Conservation (phyloP, 37 sponge, comb jelly and placozoan species). For the Mnemiopsis leidyi region DNA sequence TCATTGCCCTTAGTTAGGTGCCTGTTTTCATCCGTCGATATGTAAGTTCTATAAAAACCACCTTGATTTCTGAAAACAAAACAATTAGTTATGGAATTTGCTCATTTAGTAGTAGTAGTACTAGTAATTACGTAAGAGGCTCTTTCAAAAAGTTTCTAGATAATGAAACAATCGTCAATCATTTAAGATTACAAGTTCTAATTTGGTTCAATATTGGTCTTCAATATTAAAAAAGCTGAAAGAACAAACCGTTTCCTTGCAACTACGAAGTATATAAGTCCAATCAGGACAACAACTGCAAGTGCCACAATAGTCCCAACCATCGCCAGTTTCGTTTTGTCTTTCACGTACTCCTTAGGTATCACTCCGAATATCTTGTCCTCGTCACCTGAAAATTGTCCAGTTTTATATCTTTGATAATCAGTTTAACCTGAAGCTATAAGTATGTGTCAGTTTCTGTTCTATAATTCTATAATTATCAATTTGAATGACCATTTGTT, state of each 20-base stretch:
- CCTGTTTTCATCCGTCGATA: constrained; percentile 58
- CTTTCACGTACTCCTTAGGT: constrained; percentile 42
- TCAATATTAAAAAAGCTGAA: too few relatives aligned
- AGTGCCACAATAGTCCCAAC: neutral
- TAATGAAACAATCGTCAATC: too few relatives aligned
- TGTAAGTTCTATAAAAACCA: constrained; percentile 32
- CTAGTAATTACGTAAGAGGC: too few relatives aligned
- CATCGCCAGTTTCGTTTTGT: constrained; percentile 37
- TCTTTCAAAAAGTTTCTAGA: too few relatives aligned
- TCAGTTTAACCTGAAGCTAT: too few relatives aligned
- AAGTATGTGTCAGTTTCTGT: too few relatives aligned
- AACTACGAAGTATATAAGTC: constrained; percentile 3
- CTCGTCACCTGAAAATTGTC: neutral
- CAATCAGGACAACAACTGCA: constrained; percentile 12
- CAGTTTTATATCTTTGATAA: too few relatives aligned
- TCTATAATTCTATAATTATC: too few relatives aligned
- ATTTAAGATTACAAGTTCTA: too few relatives aligned
- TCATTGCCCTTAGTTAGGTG: constrained; percentile 58
- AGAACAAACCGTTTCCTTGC: neutral
- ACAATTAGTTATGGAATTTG: neutral
- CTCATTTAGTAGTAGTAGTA: too few relatives aligned
- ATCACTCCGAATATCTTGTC: constrained; percentile 37
- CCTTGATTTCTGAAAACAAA: neutral
- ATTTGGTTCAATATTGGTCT: too few relatives aligned
- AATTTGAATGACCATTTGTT: too few relatives aligned